phyloP scores from a whole-genome alignment of 2,797 vertebrate genomes.

The Threskiornis aethiopicus region DNA sequence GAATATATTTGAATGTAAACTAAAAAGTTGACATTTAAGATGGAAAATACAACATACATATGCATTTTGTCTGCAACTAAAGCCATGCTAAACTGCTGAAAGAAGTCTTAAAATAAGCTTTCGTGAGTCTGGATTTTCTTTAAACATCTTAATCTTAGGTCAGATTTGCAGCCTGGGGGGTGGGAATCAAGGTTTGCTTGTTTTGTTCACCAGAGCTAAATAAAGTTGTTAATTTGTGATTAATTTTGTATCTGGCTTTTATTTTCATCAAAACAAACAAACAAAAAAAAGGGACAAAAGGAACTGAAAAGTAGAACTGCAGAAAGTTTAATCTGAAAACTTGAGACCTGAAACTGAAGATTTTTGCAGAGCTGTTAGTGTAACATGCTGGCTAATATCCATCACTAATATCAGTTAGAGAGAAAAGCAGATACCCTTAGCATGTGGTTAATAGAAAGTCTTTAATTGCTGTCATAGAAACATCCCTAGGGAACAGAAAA shows the following conservation, averaged over 20 bases:
- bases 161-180: background rate
- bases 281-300: background rate
- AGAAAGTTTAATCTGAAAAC: background rate
- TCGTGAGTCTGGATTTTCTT: background rate
- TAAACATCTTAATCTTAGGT: background rate
- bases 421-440: background rate
- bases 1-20: background rate
- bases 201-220: background rate
- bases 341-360: background rate
- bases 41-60: background rate
- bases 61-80: background rate
- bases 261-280: background rate
- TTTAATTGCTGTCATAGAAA: background rate
- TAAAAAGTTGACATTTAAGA: background rate
- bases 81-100: background rate
- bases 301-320: background rate
- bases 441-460: background rate
- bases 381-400: background rate
- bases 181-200: background rate
- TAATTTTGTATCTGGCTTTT: background rate
- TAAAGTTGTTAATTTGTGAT: background rate
- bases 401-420: background rate
- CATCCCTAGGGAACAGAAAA: background rate
- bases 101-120: background rate
- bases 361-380: background rate